phyloP scores from a whole-genome alignment of 2,797 vertebrate genomes.

The Protosalanx chinensis region DNA sequence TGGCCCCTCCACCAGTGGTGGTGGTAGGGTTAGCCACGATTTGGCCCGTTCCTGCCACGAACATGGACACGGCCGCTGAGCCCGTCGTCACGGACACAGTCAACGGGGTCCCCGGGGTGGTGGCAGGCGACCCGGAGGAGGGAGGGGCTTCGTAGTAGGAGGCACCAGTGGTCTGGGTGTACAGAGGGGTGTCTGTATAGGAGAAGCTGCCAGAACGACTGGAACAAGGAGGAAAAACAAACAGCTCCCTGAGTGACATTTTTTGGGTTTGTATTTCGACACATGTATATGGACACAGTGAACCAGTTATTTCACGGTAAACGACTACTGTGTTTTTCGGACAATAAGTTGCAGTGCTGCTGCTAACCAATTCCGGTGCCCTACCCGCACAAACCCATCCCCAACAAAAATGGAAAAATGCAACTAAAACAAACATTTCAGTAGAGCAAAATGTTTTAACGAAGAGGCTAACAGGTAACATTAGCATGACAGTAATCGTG shows the following conservation, averaged over 20 bases:
- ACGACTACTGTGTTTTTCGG: not conserved
- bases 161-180: slow-evolving; percentile 78
- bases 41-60: slow-evolving; percentile 80
- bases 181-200: slow-evolving; percentile 84
- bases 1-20: slow-evolving; percentile 61
- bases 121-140: slow-evolving; percentile 77
- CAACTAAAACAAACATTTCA: too few species aligned
- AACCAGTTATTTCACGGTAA: too few species aligned
- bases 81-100: slow-evolving; percentile 77
- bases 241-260: not conserved
- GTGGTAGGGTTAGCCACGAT: slow-evolving; percentile 72
- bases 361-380: too few species aligned
- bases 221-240: slow-evolving; percentile 9
- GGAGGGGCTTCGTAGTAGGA: slow-evolving; percentile 85
- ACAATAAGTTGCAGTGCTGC: too few species aligned
- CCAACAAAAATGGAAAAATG: too few species aligned
- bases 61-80: slow-evolving; percentile 83
- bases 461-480: too few species aligned
- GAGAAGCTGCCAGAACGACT: slow-evolving; percentile 85
- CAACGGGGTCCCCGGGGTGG: slow-evolving; percentile 81
- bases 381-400: too few species aligned
- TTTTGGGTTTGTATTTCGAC: not conserved
- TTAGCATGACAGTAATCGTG: too few species aligned
- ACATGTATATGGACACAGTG: too few species aligned
- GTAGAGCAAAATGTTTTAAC: too few species aligned